These are phyloP conservation scores for Tetrapedia diversipes DNA, from an alignment of 2,888 invertebrate genomes.

Conservation along the genomic window DNA sequence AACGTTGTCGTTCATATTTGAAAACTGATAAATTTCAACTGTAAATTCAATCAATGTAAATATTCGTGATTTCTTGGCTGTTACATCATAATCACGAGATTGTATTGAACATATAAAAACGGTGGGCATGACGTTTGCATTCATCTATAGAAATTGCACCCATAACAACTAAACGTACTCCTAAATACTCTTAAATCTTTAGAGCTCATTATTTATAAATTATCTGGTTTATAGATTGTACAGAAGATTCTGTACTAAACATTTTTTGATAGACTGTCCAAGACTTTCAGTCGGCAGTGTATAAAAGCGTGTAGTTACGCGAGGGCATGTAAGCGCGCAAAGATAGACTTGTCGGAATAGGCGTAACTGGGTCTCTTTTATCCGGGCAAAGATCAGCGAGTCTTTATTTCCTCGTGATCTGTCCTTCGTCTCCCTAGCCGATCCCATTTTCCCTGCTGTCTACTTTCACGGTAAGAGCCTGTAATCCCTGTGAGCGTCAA, in stretches of 20 bases:
- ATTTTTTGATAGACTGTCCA: no score
- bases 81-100: background rate
- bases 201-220: no score
- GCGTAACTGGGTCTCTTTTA: conserved; percentile 16
- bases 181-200: no score
- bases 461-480: conserved; percentile 35
- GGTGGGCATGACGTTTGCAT: no score
- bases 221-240: background rate
- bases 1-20: no score
- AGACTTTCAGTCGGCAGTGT: no score
- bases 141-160: no score
- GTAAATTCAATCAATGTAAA: background rate
- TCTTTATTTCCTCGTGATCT: conserved; percentile 42
- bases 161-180: no score
- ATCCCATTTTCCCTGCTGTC: conserved; percentile 41
- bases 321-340: no score
- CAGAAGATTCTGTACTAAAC: no score
- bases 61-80: background rate
- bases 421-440: conserved; percentile 13
- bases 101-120: no score
- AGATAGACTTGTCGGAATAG: no score
- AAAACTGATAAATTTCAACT: background rate
- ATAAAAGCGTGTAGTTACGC: background rate
- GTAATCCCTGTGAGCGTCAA: conserved; percentile 35
- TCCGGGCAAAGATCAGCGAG: conserved; percentile 38